Evolutionary conservation across 2,113 vertebrate genomes (phyloP), one percentile per base, ranked within the genome.

Genomic region (Bubo bubo): DNA sequence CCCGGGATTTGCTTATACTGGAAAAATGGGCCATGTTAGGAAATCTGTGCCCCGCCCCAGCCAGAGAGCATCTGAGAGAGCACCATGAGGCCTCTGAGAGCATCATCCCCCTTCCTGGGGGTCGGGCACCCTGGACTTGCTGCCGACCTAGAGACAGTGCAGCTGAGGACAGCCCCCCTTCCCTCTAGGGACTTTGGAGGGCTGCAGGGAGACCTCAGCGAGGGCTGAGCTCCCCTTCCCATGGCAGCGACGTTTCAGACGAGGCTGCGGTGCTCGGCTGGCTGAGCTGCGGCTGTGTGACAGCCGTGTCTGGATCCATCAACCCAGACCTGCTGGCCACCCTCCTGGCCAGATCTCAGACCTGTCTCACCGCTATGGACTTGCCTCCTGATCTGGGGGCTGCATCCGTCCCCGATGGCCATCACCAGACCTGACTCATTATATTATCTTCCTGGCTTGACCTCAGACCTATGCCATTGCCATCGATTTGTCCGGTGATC

Each of bases 241-340:
- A 6, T 8, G 39, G 60, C 60, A 74, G 73, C 50, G 70, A 43
- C 47, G 18, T 34, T 95, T 47, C n/a, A 35, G 76, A 8, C 22
- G 66, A 34, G 32, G 41, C 27, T 74, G 50, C 1, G 1, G 35
- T n/a, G 28, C 79, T 20, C n/a, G 39, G 34, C 45, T 39, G 58
- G 37, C 30, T 55, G 56, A 64, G 37, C 47, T 55, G 27, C 49
- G 60, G 34, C 56, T 8, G 4, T 3, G 34, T 50, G 67, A 22
- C 18, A 27, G 16, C 63, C 24, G 11, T 23, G 12, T 14, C 27
- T 45, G 19, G 37, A 16, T 59, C 41, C 30, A 21, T 30, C 50
- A 5, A n/a, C 6, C 45, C 0, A 0, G 45, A 67, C 14, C 24
- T 24, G n/a, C 53, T 21, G 28, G 11, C 24, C 74, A 52, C 19